Percentiles rank a stretch among this genome's conserved stretches.
phyloP scores from a whole-genome alignment of 1,140 invertebrate species.

The Drosophila yakuba region DNA sequence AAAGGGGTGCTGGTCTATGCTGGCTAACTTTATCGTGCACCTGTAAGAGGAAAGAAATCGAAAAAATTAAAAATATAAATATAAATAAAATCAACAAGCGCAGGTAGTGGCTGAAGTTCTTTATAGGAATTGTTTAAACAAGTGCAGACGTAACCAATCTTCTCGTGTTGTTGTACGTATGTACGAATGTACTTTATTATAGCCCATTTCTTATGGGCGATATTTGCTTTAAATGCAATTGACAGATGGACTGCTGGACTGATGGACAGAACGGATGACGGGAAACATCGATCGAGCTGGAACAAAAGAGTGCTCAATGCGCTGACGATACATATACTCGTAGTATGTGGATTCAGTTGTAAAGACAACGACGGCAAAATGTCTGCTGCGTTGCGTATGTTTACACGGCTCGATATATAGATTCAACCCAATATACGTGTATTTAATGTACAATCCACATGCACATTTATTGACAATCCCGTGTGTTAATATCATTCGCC shows the following conservation, averaged over 20 bases:
- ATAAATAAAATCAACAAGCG: slow-evolving; percentile 31
- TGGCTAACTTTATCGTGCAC: slow-evolving; percentile 67
- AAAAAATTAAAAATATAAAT: slow-evolving; percentile 35
- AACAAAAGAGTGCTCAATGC: slow-evolving; percentile 66
- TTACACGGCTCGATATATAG: slow-evolving; percentile 34
- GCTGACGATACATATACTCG: slow-evolving; percentile 15
- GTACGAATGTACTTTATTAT: slow-evolving; percentile 28
- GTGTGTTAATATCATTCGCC: slow-evolving; percentile 47
- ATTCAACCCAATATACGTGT: slow-evolving; percentile 29
- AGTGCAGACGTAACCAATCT: slow-evolving; percentile 78
- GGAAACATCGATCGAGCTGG: slow-evolving; percentile 60
- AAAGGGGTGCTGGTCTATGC: slow-evolving; percentile 30
- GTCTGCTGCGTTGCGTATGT: slow-evolving; percentile 59
- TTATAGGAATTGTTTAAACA: slow-evolving; percentile 69
- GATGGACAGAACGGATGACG: slow-evolving; percentile 58
- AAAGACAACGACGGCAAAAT: slow-evolving; percentile 65
- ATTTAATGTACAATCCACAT: slow-evolving; percentile 75
- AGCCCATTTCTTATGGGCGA: slow-evolving; percentile 57
- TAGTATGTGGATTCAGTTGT: slow-evolving; percentile 70
- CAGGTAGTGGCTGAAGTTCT: slow-evolving; percentile 21
- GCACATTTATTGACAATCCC: slow-evolving; percentile 62
- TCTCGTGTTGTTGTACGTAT: slow-evolving; percentile 40
- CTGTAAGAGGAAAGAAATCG: slow-evolving; percentile 54
- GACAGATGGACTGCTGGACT: slow-evolving; percentile 76
- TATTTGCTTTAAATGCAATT: slow-evolving; percentile 75